phyloP scores from a whole-genome alignment of 1,140 invertebrate genomes.

The Heliconius nattereri region DNA sequence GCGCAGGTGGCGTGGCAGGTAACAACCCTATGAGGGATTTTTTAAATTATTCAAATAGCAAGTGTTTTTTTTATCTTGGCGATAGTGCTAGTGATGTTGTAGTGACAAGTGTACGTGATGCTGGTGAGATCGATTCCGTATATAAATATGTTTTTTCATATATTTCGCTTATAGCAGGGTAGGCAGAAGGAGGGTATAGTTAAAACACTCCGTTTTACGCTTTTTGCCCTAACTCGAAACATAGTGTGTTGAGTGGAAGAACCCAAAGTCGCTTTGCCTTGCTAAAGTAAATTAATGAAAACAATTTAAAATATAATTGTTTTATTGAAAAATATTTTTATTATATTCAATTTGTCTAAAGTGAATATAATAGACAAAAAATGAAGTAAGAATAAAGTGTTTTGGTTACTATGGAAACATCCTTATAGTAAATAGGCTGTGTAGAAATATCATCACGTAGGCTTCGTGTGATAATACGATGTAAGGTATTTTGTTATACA shows the following conservation, averaged over 20 bases:
- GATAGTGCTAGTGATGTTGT: not conserved
- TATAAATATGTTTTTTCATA: not conserved
- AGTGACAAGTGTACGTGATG: not conserved
- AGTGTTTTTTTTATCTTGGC: conserved; percentile 18
- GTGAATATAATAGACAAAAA: too few species aligned
- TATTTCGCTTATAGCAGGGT: not conserved
- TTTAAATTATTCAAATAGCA: conserved; percentile 35
- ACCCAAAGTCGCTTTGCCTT: too few species aligned
- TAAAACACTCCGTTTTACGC: too few species aligned
- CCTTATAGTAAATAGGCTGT: not conserved
- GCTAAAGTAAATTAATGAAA: too few species aligned
- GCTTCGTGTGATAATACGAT: not conserved
- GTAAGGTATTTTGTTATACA: not conserved
- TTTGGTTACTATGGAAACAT: not conserved
- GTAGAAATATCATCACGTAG: not conserved
- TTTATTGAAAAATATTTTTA: too few species aligned
- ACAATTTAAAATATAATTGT: too few species aligned
- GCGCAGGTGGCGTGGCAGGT: conserved; percentile 53
- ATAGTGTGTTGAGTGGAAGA: too few species aligned
- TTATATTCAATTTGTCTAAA: too few species aligned
- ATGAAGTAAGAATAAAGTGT: not conserved
- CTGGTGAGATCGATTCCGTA: not conserved
- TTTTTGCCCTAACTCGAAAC: too few species aligned
- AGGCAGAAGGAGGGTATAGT: too few species aligned
- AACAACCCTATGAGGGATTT: conserved; percentile 36